Conservation (phyloP, 2,888 invertebrate genomes). For the Cataglyphis altisquamis region DNA sequence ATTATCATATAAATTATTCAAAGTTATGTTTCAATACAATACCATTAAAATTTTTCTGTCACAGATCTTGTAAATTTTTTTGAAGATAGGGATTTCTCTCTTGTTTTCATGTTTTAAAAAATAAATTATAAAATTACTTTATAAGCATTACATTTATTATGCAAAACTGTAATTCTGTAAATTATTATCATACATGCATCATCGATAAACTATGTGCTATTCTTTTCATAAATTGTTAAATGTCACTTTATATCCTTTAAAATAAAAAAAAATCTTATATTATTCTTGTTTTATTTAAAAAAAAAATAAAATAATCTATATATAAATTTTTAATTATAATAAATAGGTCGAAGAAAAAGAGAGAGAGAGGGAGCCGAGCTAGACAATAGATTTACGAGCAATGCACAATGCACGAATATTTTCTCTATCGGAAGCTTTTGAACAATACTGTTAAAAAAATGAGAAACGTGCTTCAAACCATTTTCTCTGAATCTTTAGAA, state of each 20-base stretch:
- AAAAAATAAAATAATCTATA: not conserved
- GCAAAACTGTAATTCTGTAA: not conserved
- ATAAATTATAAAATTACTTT: conserved; percentile 13
- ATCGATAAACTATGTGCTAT: not conserved
- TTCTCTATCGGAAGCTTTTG: not conserved
- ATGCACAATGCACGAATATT: not conserved
- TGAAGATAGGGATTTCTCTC: not conserved
- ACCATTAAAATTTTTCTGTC: conserved; percentile 14
- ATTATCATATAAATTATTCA: not conserved
- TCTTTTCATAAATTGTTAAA: not conserved
- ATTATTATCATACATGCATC: conserved; percentile 17
- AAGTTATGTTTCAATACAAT: conserved; percentile 23
- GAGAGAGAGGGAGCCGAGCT: not conserved
- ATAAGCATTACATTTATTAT: not conserved
- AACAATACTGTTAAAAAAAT: conserved; percentile 9
- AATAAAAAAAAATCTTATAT: not conserved
- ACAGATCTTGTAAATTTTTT: not conserved
- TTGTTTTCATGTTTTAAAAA: not conserved
- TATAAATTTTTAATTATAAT: conserved; percentile 17
- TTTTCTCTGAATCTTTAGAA: conserved; percentile 23
- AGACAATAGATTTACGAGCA: conserved; percentile 3
- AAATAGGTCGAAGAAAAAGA: not conserved
- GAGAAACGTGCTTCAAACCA: conserved; percentile 43
- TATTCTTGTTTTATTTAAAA: not conserved
- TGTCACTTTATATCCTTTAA: not conserved